Percentiles rank a stretch among this genome's conserved stretches.
These are phyloP conservation scores for Serranus cabrilla DNA, from an alignment of 2,797 vertebrate genomes.

Conservation along the genomic window DNA sequence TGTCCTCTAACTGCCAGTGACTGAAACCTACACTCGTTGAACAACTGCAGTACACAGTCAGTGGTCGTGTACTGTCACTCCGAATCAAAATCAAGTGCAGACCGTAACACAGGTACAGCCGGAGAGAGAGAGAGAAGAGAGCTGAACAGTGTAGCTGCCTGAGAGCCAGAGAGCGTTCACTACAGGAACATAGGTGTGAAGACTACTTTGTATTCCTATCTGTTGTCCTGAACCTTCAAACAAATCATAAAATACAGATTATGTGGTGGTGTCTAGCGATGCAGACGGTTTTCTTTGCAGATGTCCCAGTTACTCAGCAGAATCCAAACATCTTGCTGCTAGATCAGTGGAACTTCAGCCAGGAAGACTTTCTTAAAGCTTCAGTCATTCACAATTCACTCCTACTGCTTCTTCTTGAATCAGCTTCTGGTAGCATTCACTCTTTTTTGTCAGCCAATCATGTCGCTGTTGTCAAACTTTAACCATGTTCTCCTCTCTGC, in stretches of 20 bases:
- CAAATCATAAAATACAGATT: not conserved
- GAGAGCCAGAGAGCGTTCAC: slow-evolving; percentile 9
- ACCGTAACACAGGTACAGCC: slow-evolving; percentile 70
- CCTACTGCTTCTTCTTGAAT: too few species aligned
- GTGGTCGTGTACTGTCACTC: slow-evolving; percentile 80
- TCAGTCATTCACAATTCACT: too few species aligned
- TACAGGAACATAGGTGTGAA: slow-evolving; percentile 27
- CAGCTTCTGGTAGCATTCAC: too few species aligned
- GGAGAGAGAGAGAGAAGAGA: slow-evolving; percentile 29
- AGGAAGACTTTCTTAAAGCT: too few species aligned
- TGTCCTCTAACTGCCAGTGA: slow-evolving; percentile 74
- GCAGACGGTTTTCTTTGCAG: slow-evolving; percentile 1
- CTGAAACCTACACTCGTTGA: slow-evolving; percentile 74
- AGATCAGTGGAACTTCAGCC: too few species aligned
- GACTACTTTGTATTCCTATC: not conserved
- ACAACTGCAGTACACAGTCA: slow-evolving; percentile 80
- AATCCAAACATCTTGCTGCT: not conserved
- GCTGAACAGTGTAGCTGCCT: slow-evolving; percentile 23
- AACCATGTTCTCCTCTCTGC: too few species aligned
- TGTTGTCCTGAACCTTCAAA: slow-evolving; percentile 5
- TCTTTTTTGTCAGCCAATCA: too few species aligned
- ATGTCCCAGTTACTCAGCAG: not conserved
- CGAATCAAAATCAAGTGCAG: slow-evolving; percentile 76
- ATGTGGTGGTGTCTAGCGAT: not conserved
- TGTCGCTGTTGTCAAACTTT: too few species aligned